phyloP scores from a whole-genome alignment of 2,113 vertebrate species.

The Xiphophorus maculatus region DNA sequence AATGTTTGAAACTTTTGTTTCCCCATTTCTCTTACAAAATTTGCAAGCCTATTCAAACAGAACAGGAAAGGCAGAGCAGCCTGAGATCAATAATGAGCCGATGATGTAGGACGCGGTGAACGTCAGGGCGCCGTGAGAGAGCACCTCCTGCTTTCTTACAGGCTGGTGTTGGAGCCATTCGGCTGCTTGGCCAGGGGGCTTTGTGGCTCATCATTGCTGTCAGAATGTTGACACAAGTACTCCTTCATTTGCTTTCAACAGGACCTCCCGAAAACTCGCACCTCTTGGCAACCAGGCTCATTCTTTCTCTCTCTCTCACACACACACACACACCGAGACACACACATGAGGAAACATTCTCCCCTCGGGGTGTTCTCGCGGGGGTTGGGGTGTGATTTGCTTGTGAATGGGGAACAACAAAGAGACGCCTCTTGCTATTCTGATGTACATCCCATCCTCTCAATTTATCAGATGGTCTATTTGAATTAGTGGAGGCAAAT shows the following conservation, averaged over 20 bases:
- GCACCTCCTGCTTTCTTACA: conserved; percentile 24
- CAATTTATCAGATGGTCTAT: conserved; percentile 72
- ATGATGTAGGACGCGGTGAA: neutral
- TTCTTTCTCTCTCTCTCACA: neutral
- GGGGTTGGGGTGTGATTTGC: conserved; percentile 65
- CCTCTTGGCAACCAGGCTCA: conserved; percentile 64
- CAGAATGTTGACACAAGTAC: conserved; percentile 75
- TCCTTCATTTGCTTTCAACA: conserved; percentile 79
- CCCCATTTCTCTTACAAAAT: neutral
- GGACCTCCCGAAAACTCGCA: conserved; percentile 74
- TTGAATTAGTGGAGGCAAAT: conserved; percentile 74
- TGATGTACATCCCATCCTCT: conserved; percentile 74
- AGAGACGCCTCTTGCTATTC: conserved; percentile 72
- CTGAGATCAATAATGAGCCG: no score
- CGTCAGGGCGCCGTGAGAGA: conserved; percentile 10
- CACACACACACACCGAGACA: conserved; percentile 23
- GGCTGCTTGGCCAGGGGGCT: conserved; percentile 47
- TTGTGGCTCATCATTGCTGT: conserved; percentile 63
- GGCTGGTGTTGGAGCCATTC: conserved; percentile 41
- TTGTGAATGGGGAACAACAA: conserved; percentile 70
- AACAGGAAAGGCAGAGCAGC: neutral
- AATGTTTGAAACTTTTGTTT: neutral
- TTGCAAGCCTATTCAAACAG: neutral
- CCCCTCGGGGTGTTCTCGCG: conserved; percentile 60
- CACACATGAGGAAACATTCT: conserved; percentile 65